These are phyloP conservation scores for Gymnopithys bicolor DNA, from an alignment of 2,797 vertebrate genomes.

Conservation along the genomic window DNA sequence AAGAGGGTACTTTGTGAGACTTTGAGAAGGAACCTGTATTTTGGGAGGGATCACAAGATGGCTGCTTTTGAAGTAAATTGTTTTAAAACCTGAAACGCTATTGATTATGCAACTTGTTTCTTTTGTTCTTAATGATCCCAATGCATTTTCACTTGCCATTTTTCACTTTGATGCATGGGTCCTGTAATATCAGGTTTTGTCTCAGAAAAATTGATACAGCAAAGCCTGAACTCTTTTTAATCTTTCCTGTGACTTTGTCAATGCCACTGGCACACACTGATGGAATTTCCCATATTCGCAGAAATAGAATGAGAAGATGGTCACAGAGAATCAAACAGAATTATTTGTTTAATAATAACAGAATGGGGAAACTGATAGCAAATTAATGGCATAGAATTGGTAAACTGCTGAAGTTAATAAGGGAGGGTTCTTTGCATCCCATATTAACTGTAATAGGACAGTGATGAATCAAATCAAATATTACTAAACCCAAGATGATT, in stretches of 20 bases:
- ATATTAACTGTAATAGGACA: not conserved
- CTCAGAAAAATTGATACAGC: not conserved
- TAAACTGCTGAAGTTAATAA: not conserved
- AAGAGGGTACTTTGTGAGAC: not conserved
- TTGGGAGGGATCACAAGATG: not conserved
- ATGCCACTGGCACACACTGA: not conserved
- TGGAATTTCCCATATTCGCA: not conserved
- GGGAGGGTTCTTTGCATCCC: not conserved
- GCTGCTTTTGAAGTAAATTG: not conserved
- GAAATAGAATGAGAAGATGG: not conserved
- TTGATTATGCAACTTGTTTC: not conserved
- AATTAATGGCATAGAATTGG: not conserved
- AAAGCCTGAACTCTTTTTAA: not conserved
- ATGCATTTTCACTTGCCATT: not conserved
- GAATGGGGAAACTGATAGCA: not conserved
- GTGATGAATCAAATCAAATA: not conserved
- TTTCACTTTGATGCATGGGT: not conserved
- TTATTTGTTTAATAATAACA: not conserved
- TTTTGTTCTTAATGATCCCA: not conserved
- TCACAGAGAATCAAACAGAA: not conserved
- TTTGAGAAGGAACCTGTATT: not conserved
- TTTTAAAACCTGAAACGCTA: not conserved
- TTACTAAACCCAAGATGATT: not conserved
- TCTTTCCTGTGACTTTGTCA: not conserved
- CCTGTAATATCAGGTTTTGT: not conserved